Evolutionary conservation across 1,140 invertebrate species (phyloP), one percentile per base, ranked within the genome.

Genomic region (Meteorus sp.): DNA sequence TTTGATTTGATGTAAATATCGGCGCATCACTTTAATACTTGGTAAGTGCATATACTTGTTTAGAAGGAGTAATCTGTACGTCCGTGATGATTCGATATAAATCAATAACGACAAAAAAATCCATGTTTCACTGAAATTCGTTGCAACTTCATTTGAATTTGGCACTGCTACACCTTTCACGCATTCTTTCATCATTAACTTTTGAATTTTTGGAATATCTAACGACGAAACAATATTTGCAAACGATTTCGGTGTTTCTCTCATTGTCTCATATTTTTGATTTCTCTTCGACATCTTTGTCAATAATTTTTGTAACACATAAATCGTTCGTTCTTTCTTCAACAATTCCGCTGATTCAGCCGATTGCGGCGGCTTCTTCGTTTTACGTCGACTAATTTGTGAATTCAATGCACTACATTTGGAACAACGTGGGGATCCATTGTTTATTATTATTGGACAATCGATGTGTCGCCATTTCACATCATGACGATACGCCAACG

Each of bases 141-240:
- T 55, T 62, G 50, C 67, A 59, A 45, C 60, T 27, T 51, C 60
- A 44, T 51, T 61, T 53, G 6, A 59, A 19, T 60, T n/a, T n/a
- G n/a, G n/a, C n/a, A n/a, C n/a, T n/a, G n/a, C n/a, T n/a, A n/a
- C 48, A 17, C 57, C 54, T 63, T 66, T 69, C 3, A 74, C 52
- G 44, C 69, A 72, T 31, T 74, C 70, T 54, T 72, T 69, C 17
- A 74, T 69, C 72, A 74, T 74, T n/a, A 74, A 56, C 58, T 72
- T 72, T 29, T 71, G 72, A 33, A 74, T 68, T 61, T 74, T 63
- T 33, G 72, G 70, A 57, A 74, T 67, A 25, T 68, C 64, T 11
- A 71, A 48, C n/a, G 22, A 35, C 35, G 69, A 64, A 13, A 72
- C n/a, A 56, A 13, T 48, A 8, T 50, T 45, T 33, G 54, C 19